phyloP scores from a whole-genome alignment of 2,888 invertebrate species.

The Notodonta ziczac region DNA sequence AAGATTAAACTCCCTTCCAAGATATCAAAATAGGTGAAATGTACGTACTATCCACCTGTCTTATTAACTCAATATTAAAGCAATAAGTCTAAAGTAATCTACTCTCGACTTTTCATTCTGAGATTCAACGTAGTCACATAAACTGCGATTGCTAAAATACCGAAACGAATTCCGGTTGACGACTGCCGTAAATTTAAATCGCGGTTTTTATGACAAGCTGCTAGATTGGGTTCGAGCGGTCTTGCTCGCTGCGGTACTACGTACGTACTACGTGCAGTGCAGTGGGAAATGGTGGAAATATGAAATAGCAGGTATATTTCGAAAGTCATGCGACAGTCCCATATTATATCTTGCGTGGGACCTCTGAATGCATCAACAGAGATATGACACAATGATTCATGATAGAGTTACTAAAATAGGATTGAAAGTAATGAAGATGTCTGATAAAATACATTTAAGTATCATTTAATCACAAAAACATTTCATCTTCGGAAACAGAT shows the following conservation, averaged over 20 bases:
- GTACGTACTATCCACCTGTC: not conserved
- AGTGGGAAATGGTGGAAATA: not conserved
- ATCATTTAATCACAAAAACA: too few relatives aligned
- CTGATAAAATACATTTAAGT: too few relatives aligned
- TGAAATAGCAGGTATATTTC: not conserved
- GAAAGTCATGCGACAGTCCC: too few relatives aligned
- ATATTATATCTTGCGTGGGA: too few relatives aligned
- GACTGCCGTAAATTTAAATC: slow-evolving; percentile 2
- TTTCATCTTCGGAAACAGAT: too few relatives aligned
- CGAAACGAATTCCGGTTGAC: slow-evolving; percentile 8
- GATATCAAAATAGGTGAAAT: too few relatives aligned
- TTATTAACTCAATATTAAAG: not conserved
- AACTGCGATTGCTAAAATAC: slow-evolving; percentile 6
- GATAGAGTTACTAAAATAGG: too few relatives aligned
- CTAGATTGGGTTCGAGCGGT: slow-evolving; percentile 1
- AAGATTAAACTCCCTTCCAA: too few relatives aligned
- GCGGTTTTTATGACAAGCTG: slow-evolving; percentile 1
- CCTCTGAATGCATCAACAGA: too few relatives aligned
- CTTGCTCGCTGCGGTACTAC: not conserved
- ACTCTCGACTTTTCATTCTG: not conserved
- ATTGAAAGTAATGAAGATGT: too few relatives aligned
- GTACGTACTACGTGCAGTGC: not conserved
- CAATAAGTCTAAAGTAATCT: slow-evolving; percentile 1
- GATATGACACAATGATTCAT: too few relatives aligned
- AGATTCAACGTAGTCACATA: not conserved